A percentile compares a stretch with the other conserved stretches of the same genome.
Conservation (phyloP, 1,140 invertebrate genomes). For the Teleopsis dalmanni region DNA sequence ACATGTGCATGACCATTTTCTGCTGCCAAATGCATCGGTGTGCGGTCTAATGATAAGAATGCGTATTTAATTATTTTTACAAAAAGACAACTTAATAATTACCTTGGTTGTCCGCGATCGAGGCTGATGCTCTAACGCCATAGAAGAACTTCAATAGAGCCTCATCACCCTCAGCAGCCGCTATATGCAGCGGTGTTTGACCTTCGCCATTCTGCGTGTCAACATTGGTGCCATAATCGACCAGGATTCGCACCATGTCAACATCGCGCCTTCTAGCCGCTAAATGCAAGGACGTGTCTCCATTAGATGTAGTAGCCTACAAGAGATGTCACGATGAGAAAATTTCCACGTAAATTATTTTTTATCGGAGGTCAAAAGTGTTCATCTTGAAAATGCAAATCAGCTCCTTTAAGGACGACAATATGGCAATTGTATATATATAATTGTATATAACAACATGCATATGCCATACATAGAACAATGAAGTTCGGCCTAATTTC, state of each 20-base stretch:
- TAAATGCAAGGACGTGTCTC: slow-evolving; percentile 86
- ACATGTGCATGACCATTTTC: slow-evolving; percentile 92
- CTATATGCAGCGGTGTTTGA: slow-evolving; percentile 88
- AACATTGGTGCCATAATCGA: slow-evolving; percentile 85
- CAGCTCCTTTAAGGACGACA: no score
- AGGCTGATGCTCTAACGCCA: slow-evolving; percentile 84
- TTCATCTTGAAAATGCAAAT: no score
- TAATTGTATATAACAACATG: no score
- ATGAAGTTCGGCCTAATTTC: no score
- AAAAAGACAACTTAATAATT: slow-evolving; percentile 6
- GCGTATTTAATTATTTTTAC: slow-evolving; percentile 6
- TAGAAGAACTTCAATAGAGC: slow-evolving; percentile 91
- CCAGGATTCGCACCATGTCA: slow-evolving; percentile 83
- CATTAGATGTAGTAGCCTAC: slow-evolving; percentile 60
- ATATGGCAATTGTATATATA: no score
- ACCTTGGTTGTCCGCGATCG: slow-evolving; percentile 86
- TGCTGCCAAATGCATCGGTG: slow-evolving; percentile 93
- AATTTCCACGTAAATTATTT: no score
- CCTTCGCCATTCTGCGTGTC: slow-evolving; percentile 88
- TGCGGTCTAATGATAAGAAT: slow-evolving; percentile 61
- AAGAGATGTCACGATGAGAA: no score
- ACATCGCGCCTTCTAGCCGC: slow-evolving; percentile 81
- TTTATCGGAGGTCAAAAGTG: no score
- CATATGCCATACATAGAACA: no score
- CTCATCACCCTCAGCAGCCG: slow-evolving; percentile 92